phyloP scores from a whole-genome alignment of 2,113 vertebrate species.

The Hucho hucho region DNA sequence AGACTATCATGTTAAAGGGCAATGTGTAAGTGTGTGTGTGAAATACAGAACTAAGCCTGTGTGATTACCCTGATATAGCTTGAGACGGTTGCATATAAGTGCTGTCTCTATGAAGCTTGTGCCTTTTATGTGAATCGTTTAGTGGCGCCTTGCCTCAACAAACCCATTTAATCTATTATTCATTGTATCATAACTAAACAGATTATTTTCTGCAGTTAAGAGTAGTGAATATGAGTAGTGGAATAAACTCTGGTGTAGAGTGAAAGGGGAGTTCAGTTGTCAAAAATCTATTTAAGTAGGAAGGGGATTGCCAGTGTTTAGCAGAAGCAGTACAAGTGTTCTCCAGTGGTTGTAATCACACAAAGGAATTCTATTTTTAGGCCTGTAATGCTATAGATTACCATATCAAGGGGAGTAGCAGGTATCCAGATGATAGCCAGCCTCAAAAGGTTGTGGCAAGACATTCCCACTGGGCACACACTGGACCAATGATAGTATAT shows the following conservation, averaged over 20 bases:
- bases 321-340: slow-evolving; percentile 26
- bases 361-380: too few relatives aligned
- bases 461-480: not conserved
- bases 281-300: slow-evolving; percentile 29
- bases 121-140: not conserved
- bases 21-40: not conserved
- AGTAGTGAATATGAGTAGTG: slow-evolving; percentile 22
- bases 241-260: slow-evolving; percentile 2
- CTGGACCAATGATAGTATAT: too few relatives aligned
- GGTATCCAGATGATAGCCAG: not conserved
- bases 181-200: slow-evolving; percentile 34
- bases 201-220: slow-evolving; percentile 23
- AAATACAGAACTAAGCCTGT: not conserved
- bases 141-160: not conserved
- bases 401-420: slow-evolving; percentile 8
- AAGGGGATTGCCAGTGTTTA: slow-evolving; percentile 19
- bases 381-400: not conserved
- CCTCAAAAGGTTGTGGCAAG: not conserved
- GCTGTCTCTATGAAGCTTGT: not conserved
- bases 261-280: slow-evolving; percentile 10
- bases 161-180: slow-evolving; percentile 48
- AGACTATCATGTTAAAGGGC: not conserved
- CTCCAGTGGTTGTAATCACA: slow-evolving; percentile 10
- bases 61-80: not conserved
- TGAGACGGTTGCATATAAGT: not conserved